Evolutionary conservation across 2,113 vertebrate genomes (phyloP), one percentile per base, ranked within the genome.

Genomic region (Camelus dromedarius): DNA sequence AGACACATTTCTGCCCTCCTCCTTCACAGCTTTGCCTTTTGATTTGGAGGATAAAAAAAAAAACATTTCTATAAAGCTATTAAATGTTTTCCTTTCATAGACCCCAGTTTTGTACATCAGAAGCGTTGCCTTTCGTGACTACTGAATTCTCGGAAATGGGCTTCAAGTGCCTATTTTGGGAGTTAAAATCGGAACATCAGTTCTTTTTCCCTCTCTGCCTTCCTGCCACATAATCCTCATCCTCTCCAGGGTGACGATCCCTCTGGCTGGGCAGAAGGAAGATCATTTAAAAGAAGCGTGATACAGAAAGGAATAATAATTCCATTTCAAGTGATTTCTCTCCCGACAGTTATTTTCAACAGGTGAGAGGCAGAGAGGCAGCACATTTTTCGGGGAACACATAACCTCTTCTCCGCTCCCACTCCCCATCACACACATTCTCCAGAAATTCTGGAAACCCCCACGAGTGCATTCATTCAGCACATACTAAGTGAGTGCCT

Each of bases 141-240:
- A 20, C 6, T 32, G 82, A 67, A 62, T 89, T 97, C 94, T 89
- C 12, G 10, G 75, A 95, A 91, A 73, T 46, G 62, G 72, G 79
- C 69, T 81, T 77, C 60, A 5, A 76, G 72, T 56, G 24, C 35
- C 52, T 69, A 3, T 86, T 77, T 83, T 1, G 8, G 79, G 83
- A 91, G 32, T 70, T 82, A 73, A 84, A 82, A 67, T 82, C 54
- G 18, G 73, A 91, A 24, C 64, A 12, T 24, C 32, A 35, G 67
- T 62, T 82, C n/a, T 88, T 84, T 73, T 24, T 32, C 42, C 26
- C 58, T 66, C 8, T 81, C 58, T 35, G 80, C 52, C 26, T 77
- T 86, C 84, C 62, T 77, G 38, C 66, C 42, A 10, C 70, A 56
- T 20, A 67, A 26, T 30, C 66, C 67, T 46, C 15, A 30, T n/a